Conservation (phyloP, 2,113 vertebrate species). For the Boulengeromyrus knoepffleri region DNA sequence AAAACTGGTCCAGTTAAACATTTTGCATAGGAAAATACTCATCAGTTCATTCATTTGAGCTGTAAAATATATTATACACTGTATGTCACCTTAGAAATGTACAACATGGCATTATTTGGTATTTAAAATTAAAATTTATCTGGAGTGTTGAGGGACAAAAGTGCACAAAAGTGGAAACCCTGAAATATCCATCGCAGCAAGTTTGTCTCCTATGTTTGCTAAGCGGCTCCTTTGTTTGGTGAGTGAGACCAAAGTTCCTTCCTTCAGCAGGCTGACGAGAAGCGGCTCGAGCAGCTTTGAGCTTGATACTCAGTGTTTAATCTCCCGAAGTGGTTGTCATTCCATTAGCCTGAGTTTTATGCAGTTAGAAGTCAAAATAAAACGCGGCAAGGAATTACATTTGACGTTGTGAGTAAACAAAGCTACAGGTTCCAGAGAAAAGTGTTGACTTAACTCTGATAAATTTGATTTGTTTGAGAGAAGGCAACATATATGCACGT, state of each 20-base stretch:
- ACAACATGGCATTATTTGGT: background rate
- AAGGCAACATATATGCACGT: background rate
- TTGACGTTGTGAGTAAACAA: background rate
- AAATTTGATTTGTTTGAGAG: background rate
- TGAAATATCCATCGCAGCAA: background rate
- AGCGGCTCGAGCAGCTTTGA: background rate
- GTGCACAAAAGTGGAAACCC: background rate
- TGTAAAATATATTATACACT: background rate
- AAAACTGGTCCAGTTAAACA: background rate
- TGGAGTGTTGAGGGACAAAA: background rate
- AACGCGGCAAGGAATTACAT: background rate
- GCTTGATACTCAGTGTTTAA: background rate
- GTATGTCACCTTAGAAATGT: background rate
- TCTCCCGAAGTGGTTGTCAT: background rate
- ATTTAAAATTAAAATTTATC: background rate
- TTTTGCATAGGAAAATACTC: background rate
- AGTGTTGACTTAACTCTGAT: background rate
- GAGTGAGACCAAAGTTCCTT: background rate
- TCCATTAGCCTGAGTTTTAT: background rate
- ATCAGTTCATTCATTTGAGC: background rate
- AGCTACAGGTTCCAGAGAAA: background rate
- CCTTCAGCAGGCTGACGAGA: background rate
- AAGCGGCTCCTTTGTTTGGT: background rate
- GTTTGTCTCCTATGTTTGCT: background rate
- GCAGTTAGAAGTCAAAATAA: background rate